Evolutionary conservation across 2,113 vertebrate species (phyloP).

Genomic region (Nycticryphes semicollaris): DNA sequence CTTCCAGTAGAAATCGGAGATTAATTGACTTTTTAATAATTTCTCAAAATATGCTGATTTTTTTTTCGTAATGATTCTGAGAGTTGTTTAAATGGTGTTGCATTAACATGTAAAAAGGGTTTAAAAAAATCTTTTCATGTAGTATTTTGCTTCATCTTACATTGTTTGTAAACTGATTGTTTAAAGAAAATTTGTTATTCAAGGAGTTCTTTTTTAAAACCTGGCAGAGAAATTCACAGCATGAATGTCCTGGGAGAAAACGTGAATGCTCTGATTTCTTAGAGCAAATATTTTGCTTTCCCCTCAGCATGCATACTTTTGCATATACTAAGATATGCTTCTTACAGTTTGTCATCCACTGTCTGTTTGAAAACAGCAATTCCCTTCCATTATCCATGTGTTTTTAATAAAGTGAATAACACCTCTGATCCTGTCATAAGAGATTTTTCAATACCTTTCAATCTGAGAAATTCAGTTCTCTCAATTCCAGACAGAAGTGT

Average conservation of each 20-base stretch:
- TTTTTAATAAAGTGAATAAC: conserved; percentile 71
- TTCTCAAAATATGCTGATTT: not conserved
- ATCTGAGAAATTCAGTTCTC: conserved; percentile 58
- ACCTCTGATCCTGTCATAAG: conserved; percentile 75
- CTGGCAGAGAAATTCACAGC: conserved; percentile 56
- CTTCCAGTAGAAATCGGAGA: not conserved
- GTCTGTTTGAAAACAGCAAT: conserved; percentile 67
- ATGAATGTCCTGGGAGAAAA: conserved; percentile 39
- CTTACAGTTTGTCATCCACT: conserved; percentile 67
- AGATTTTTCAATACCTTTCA: conserved; percentile 68
- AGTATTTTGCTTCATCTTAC: not conserved
- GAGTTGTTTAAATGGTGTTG: conserved; percentile 16
- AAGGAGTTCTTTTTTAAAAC: conserved; percentile 55
- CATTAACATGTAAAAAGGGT: not conserved
- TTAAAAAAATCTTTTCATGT: not conserved
- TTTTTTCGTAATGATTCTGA: not conserved
- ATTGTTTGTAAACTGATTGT: conserved; percentile 39
- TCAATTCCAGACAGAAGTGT: conserved; percentile 48
- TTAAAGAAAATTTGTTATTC: conserved; percentile 29
- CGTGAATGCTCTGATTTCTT: conserved; percentile 65
- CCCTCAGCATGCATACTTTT: conserved; percentile 77
- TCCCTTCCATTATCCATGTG: conserved; percentile 33
- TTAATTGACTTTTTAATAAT: conserved; percentile 4
- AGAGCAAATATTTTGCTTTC: conserved; percentile 52
- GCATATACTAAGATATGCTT: conserved; percentile 75